phyloP scores from a whole-genome alignment of 2,888 invertebrate genomes.

The Aphodius sticticus region DNA sequence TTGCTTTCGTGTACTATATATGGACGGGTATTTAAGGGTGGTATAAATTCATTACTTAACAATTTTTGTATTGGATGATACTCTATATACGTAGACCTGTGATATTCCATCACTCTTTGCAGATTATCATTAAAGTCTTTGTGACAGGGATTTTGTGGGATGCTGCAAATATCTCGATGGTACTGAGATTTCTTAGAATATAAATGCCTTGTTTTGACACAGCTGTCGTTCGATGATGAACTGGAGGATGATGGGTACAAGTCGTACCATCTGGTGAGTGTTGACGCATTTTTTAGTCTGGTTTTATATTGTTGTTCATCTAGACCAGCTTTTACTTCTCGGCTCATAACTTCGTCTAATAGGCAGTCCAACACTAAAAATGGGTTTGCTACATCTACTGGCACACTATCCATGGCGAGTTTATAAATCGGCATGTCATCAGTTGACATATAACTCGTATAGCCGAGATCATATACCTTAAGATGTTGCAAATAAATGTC shows the following conservation, averaged over 20 bases:
- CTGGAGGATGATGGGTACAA: slow-evolving; percentile 16
- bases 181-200: not conserved
- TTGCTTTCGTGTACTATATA: slow-evolving; percentile 35
- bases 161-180: slow-evolving; percentile 10
- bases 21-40: slow-evolving; percentile 23
- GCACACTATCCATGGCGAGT: slow-evolving; percentile 28
- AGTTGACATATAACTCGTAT: slow-evolving; percentile 5
- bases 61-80: slow-evolving; percentile 10
- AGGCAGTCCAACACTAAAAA: slow-evolving; percentile 29
- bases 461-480: slow-evolving; percentile 25
- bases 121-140: slow-evolving; percentile 14
- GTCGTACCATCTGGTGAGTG: slow-evolving; percentile 10
- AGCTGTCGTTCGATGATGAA: not conserved
- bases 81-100: slow-evolving; percentile 15
- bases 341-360: slow-evolving; percentile 30
- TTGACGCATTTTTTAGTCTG: not conserved
- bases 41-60: slow-evolving; percentile 5
- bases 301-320: slow-evolving; percentile 9
- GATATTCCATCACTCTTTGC: slow-evolving; percentile 26
- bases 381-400: slow-evolving; percentile 26
- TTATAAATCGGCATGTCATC: slow-evolving; percentile 30
- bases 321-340: slow-evolving; percentile 8
- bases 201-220: not conserved
- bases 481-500: slow-evolving; percentile 30
- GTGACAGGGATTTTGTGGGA: not conserved